Percentiles rank a stretch among this genome's conserved stretches.
phyloP scores from a whole-genome alignment of 2,797 vertebrate genomes.

The Gouania willdenowi region DNA sequence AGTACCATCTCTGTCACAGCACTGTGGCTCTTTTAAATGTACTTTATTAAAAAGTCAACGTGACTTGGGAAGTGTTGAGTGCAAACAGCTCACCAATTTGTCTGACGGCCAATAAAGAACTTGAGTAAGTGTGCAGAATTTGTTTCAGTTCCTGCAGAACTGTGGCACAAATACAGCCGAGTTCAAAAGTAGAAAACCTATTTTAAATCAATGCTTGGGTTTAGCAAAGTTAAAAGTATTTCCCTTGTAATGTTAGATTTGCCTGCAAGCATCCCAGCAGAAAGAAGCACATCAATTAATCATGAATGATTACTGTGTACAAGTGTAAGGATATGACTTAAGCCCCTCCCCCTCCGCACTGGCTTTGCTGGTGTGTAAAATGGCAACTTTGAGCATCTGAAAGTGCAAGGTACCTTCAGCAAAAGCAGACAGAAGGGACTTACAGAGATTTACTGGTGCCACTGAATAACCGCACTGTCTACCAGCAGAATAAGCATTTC shows the following conservation, averaged over 20 bases:
- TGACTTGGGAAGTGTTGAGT: too few relatives aligned
- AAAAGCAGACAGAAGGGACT: constrained; percentile 78
- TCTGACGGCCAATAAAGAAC: too few relatives aligned
- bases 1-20: too few relatives aligned
- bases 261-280: constrained; percentile 45
- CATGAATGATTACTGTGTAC: constrained; percentile 3
- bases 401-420: constrained; percentile 75
- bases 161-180: too few relatives aligned
- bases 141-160: too few relatives aligned
- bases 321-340: constrained; percentile 5
- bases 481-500: constrained; percentile 72
- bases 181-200: too few relatives aligned
- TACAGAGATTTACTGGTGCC: constrained; percentile 76
- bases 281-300: constrained; percentile 41
- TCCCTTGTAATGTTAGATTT: background rate
- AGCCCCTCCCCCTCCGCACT: constrained; percentile 24
- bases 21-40: too few relatives aligned
- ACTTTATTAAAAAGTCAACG: too few relatives aligned
- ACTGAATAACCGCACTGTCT: constrained; percentile 79
- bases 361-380: constrained; percentile 60
- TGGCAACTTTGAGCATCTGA: constrained; percentile 73
- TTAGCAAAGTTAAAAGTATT: too few relatives aligned
- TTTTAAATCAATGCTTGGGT: too few relatives aligned
- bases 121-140: too few relatives aligned
- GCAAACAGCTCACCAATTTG: too few relatives aligned